Evolutionary conservation across 2,113 vertebrate genomes (phyloP), one percentile per base, ranked within the genome.

Genomic region (Ceyx margarethae): DNA sequence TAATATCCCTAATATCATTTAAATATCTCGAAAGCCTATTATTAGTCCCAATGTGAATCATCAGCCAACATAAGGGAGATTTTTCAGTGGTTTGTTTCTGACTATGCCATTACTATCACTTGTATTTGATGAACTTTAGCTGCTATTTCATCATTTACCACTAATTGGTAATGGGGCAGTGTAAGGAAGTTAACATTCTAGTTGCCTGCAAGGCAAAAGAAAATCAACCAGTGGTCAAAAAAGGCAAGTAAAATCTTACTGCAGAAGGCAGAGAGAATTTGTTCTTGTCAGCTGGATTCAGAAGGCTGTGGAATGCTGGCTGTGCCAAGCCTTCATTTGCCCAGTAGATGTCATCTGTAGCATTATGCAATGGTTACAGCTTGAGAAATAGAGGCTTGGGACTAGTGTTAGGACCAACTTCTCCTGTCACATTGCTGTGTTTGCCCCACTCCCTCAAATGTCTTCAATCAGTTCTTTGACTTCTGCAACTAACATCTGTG

Each of bases 261-360:
- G 11, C 31, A 37, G 51, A 40, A 48, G 5, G 13, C 43, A 40
- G 25, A 43, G 23, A n/a, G 33, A 33, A 40, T 77, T 77, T 9
- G 4, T 74, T 85, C 51, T 51, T 74, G 15, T 51, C 65, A 74
- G 72, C 62, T 46, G 40, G 58, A 42, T n/a, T 60, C 23, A 14
- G 48, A 33, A 42, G n/a, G 35, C 57, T 62, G 17, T 37, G 71
- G 15, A 48, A 29, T 67, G 58, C 65, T 61, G 65, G 40, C 17
- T 65, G 50, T 85, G 84, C 85, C 84, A 85, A 64, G 51, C 67
- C 43, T 82, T 69, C n/a, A 1, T 87, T 80, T 92, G 94, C 56
- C 94, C 95, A 92, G 94, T 79, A 95, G 92, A 72, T 94, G 92
- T 95, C 94, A 89, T 82, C 71, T 96, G 6, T 21, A 42, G 91